A percentile compares a stretch with the other conserved stretches of the same genome.
These are phyloP conservation scores for Sebastes vulpes DNA, from an alignment of 2,797 vertebrate species.

Conservation along the genomic window DNA sequence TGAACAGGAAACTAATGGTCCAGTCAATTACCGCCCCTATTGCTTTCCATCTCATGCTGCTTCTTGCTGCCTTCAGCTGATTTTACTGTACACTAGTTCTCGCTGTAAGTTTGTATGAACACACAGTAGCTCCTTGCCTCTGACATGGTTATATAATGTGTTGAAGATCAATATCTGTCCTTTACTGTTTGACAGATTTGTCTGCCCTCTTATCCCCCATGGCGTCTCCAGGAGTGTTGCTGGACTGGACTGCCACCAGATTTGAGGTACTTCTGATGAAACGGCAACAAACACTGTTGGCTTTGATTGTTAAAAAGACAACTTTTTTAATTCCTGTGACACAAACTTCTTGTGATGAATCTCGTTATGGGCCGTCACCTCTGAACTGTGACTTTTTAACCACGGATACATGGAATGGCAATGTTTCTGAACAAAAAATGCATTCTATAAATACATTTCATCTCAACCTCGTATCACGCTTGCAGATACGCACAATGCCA, in stretches of 20 bases:
- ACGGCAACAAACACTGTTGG: not conserved
- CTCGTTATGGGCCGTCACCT: not conserved
- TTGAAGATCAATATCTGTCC: not conserved
- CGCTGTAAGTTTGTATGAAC: not conserved
- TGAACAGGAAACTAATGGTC: conserved; percentile 54
- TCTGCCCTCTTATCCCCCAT: conserved; percentile 80
- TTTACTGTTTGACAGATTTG: conserved; percentile 70
- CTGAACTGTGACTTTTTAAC: not conserved
- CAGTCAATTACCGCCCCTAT: not conserved
- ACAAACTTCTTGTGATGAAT: not conserved
- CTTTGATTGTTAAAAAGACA: not conserved
- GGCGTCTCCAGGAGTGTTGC: conserved; percentile 62
- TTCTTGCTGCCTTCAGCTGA: not conserved
- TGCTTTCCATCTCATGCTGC: not conserved
- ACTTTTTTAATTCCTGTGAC: not conserved
- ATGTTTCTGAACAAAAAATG: no score
- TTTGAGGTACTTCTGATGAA: conserved; percentile 65
- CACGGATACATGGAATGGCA: no score
- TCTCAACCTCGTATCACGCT: no score
- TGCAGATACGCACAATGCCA: no score
- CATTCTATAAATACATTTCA: no score
- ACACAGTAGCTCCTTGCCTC: not conserved
- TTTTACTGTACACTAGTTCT: not conserved
- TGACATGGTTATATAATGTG: not conserved
- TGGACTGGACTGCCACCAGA: conserved; percentile 54